These are phyloP conservation scores for Varecia variegata DNA, from an alignment of 2,797 vertebrate species.

Conservation along the genomic window DNA sequence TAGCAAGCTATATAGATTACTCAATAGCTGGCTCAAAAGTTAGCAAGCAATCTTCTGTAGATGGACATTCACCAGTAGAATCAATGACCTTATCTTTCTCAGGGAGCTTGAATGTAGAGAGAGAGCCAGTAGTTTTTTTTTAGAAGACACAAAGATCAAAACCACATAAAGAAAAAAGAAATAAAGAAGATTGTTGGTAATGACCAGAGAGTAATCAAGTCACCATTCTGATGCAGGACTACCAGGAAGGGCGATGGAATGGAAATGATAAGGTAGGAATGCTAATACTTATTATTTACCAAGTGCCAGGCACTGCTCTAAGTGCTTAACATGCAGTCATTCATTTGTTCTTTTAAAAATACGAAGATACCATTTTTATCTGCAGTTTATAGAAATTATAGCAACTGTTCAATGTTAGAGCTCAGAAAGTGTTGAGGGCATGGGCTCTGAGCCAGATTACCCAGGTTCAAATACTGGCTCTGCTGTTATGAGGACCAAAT, in stretches of 20 bases:
- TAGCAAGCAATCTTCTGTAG: background rate
- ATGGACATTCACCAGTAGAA: background rate
- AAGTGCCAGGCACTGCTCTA: background rate
- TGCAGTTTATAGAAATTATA: background rate
- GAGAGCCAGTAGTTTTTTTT: background rate
- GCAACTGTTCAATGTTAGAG: background rate
- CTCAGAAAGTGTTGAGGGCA: background rate
- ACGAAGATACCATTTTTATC: background rate
- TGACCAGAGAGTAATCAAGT: too few relatives aligned
- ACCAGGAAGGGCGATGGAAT: rapidly evolving
- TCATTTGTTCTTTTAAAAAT: background rate
- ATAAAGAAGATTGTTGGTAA: background rate
- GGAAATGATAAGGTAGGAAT: rapidly evolving
- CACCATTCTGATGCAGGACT: background rate
- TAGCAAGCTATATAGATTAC: background rate
- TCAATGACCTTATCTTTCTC: background rate
- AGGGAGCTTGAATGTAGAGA: background rate
- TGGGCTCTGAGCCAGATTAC: background rate
- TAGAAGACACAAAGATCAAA: background rate
- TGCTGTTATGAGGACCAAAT: background rate
- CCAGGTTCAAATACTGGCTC: background rate
- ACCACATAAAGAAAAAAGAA: background rate
- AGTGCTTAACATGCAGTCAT: background rate
- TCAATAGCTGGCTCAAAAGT: background rate
- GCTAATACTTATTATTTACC: background rate